Evolutionary conservation across 2,113 vertebrate genomes (phyloP), one percentile per base, ranked within the genome.

Genomic region (Cololabis saira): DNA sequence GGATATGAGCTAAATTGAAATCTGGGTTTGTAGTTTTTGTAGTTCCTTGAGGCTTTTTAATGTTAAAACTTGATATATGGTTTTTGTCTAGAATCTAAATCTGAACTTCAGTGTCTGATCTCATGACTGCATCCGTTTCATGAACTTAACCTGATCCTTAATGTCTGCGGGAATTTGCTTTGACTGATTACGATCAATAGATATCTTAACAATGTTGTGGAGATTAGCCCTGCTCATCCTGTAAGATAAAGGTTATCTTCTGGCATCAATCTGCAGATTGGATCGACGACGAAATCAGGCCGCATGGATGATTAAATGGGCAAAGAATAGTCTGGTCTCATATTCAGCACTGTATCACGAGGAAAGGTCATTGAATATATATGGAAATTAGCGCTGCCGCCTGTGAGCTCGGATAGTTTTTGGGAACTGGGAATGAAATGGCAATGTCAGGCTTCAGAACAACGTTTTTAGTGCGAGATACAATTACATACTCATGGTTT

Each of bases 331-430:
- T 42, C 63, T 8, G 50, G 54, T 69, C 16, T 56, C 57, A 15
- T 47, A 21, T 37, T 21, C 52, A 44, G 27, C 67, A 57, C 73
- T 49, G 58, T 45, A 53, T 78, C 76, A 52, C 22, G 22, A 43
- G 64, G 45, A 89, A 89, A 91, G 83, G 85, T 89, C 86, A 90
- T 78, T 84, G 77, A 81, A 86, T 87, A 87, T 89, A 85, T 78
- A 87, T 91, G 88, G 76, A 87, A 87, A 90, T 87, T 0, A 81
- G 83, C 68, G 61, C 61, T 21, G 54, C 67, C 18, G 69, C 59
- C 67, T 65, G 74, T 68, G 58, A 75, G 66, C 55, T 40, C 24
- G 49, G 71, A 58, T 71, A 49, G 61, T 65, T 81, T 82, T 76
- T 59, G 56, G 54, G 42, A 76, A 67, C 41, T 16, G 14, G 49